These are phyloP conservation scores for Solenodon paradoxus DNA, from an alignment of 2,113 vertebrate genomes.

Conservation along the genomic window DNA sequence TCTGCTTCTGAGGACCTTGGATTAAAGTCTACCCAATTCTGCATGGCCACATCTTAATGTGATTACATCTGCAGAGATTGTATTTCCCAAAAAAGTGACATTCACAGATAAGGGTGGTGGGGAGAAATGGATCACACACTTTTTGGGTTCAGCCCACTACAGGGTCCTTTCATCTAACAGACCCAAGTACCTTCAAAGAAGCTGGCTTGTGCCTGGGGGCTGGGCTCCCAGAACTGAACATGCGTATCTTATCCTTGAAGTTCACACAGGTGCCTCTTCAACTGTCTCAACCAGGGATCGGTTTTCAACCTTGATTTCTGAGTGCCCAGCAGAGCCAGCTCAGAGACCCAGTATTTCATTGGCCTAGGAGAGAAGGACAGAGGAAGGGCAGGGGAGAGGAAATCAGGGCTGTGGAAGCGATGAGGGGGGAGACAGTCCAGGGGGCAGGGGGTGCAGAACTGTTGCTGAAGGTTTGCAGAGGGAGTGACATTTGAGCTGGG, in stretches of 20 bases:
- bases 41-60: not conserved
- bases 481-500: not conserved
- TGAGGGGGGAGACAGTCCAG: not conserved
- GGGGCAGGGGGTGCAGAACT: not conserved
- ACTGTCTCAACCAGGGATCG: too few relatives aligned
- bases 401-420: not conserved
- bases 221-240: not conserved
- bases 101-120: not conserved
- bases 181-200: not conserved
- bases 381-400: not conserved
- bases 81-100: not conserved
- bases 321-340: not conserved
- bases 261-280: not conserved
- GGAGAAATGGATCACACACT: too few relatives aligned
- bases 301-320: not conserved
- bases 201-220: not conserved
- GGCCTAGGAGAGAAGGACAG: not conserved
- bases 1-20: not conserved
- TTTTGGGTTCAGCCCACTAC: not conserved
- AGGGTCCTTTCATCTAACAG: not conserved
- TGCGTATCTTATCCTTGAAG: not conserved
- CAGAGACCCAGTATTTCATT: not conserved
- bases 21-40: not conserved
- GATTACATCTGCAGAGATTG: not conserved
- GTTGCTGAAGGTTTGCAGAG: not conserved